Evolutionary conservation across 2,888 invertebrate species (phyloP).

Genomic region (Macrophya alboannulata): DNA sequence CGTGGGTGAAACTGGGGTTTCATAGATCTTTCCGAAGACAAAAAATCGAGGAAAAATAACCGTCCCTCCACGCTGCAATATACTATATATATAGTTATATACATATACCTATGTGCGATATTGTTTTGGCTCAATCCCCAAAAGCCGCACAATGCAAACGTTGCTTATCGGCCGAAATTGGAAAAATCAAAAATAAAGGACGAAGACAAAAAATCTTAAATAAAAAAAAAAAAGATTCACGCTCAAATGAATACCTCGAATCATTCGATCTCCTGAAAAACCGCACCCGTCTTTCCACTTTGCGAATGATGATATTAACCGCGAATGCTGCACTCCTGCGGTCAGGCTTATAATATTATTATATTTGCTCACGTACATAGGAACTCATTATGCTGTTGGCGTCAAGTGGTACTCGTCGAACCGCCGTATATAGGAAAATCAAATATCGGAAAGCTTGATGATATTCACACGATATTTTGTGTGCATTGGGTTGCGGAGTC

Average conservation of each 20-base stretch:
- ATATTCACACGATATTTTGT: slow-evolving; percentile 55
- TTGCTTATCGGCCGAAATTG: slow-evolving; percentile 15
- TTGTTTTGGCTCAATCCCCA: slow-evolving; percentile 15
- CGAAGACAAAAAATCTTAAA: not conserved
- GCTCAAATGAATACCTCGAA: not conserved
- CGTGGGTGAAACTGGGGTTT: not conserved
- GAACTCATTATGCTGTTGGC: not conserved
- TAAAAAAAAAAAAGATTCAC: not conserved
- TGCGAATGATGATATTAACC: not conserved
- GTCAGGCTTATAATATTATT: slow-evolving; percentile 26
- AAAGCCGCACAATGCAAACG: slow-evolving; percentile 19
- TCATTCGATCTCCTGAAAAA: not conserved
- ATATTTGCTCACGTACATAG: slow-evolving; percentile 30
- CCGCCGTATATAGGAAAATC: not conserved
- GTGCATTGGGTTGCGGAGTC: slow-evolving; percentile 51
- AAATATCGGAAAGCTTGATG: slow-evolving; percentile 35
- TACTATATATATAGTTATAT: not conserved
- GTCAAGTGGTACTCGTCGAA: slow-evolving; percentile 28
- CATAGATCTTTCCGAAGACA: not conserved
- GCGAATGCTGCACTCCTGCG: not conserved
- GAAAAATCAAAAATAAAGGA: not conserved
- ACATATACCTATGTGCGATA: slow-evolving; percentile 4
- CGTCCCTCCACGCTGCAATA: not conserved
- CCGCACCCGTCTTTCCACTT: not conserved
- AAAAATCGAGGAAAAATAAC: slow-evolving; percentile 6